Evolutionary conservation across 2,888 invertebrate genomes (phyloP).

Genomic region (Thymelicus acteon): DNA sequence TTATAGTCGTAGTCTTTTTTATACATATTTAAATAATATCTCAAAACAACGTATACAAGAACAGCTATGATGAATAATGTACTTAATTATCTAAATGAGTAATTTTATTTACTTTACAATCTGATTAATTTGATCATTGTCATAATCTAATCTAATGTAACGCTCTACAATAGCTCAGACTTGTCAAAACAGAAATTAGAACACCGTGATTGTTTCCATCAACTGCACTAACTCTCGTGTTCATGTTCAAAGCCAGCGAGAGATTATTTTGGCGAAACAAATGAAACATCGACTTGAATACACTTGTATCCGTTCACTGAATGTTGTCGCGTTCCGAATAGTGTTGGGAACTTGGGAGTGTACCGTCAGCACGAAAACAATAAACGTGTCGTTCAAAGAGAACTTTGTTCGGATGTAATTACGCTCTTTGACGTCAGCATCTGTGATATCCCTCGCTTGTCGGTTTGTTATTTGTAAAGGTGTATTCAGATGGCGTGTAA

Average conservation of each 20-base stretch:
- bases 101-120: too few species aligned
- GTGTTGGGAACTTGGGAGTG: not conserved
- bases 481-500: not conserved
- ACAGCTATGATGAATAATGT: too few species aligned
- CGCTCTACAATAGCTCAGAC: not conserved
- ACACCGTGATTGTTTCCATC: not conserved
- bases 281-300: constrained; percentile 17
- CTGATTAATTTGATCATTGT: not conserved
- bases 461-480: constrained; percentile 12
- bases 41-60: too few species aligned
- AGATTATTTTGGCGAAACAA: constrained; percentile 19
- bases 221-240: not conserved
- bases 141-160: too few species aligned
- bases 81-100: too few species aligned
- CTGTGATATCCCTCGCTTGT: constrained; percentile 10
- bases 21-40: too few species aligned
- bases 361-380: constrained; percentile 16
- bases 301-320: constrained; percentile 4
- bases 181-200: constrained; percentile 3
- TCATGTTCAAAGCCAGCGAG: constrained; percentile 1
- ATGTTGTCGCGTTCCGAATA: constrained; percentile 1
- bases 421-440: constrained; percentile 23
- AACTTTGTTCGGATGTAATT: constrained; percentile 32
- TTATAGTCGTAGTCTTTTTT: too few species aligned
- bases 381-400: constrained; percentile 24